These are phyloP conservation scores for Brevimyrus niger DNA, from an alignment of 2,113 vertebrate genomes.

Conservation along the genomic window DNA sequence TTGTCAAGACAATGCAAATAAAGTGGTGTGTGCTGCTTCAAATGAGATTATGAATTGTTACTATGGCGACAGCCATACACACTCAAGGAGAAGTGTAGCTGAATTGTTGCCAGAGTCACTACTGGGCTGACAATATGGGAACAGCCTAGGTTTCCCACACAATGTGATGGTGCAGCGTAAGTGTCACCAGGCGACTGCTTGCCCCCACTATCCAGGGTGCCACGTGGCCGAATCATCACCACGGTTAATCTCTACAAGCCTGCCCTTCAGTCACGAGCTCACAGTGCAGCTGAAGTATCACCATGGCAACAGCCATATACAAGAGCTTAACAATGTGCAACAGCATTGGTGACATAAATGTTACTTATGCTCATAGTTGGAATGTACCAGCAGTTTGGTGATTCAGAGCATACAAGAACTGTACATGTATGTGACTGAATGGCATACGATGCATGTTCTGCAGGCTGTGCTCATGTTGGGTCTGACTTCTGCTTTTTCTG, in stretches of 20 bases:
- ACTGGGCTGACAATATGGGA: not conserved
- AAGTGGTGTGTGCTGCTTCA: conserved; percentile 53
- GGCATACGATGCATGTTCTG: not conserved
- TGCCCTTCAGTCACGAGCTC: not conserved
- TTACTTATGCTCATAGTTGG: not conserved
- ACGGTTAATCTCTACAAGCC: not conserved
- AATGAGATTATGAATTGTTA: conserved; percentile 1
- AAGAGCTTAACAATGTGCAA: not conserved
- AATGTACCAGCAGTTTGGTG: not conserved
- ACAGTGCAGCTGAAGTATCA: not conserved
- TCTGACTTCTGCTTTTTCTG: not conserved
- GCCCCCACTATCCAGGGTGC: not conserved
- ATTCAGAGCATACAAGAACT: not conserved
- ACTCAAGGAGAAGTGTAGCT: not conserved
- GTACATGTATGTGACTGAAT: not conserved
- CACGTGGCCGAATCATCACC: not conserved
- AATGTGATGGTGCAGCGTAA: not conserved
- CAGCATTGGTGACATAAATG: not conserved
- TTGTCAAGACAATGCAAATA: conserved; percentile 41
- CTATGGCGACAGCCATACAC: not conserved
- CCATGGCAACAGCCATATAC: not conserved
- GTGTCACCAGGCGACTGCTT: not conserved
- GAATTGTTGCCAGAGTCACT: not conserved
- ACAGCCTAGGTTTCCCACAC: not conserved
- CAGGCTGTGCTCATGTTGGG: not conserved